Evolutionary conservation across 2,888 invertebrate genomes (phyloP).

Genomic region (Hyalella azteca): DNA sequence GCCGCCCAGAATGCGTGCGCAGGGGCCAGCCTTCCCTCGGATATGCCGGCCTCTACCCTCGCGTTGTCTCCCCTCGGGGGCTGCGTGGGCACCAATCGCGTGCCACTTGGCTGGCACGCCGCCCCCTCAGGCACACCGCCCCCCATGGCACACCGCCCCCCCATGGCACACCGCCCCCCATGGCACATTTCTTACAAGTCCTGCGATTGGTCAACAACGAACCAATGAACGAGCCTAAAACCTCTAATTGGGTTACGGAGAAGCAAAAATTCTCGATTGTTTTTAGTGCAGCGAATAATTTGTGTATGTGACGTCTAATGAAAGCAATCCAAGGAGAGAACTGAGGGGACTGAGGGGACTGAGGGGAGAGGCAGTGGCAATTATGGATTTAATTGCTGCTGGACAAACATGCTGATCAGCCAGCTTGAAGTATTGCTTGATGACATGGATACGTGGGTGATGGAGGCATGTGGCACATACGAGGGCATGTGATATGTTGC

Average conservation of each 20-base stretch:
- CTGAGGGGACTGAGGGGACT: neutral
- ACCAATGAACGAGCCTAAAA: slow-evolving; percentile 6
- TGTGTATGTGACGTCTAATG: slow-evolving; percentile 30
- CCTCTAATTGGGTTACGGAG: slow-evolving; percentile 21
- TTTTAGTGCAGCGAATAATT: slow-evolving; percentile 9
- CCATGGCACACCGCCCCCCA: neutral
- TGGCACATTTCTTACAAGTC: neutral
- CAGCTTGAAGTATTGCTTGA: neutral
- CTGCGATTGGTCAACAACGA: neutral
- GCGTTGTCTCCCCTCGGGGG: neutral
- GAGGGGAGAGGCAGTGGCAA: neutral
- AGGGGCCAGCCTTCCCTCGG: neutral
- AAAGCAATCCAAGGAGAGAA: slow-evolving; percentile 15
- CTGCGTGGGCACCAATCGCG: slow-evolving; percentile 2
- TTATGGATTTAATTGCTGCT: neutral
- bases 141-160: neutral
- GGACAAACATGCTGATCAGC: neutral
- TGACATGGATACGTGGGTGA: too few species aligned
- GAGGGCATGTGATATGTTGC: too few species aligned
- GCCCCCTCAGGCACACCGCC: neutral
- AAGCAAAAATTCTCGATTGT: slow-evolving; percentile 19
- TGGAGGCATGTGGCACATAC: too few species aligned
- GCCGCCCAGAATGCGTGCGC: neutral
- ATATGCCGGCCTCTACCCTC: neutral
- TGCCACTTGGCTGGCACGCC: neutral